Percentiles rank a stretch among this genome's conserved stretches.
phyloP scores from a whole-genome alignment of 2,888 invertebrate species.

The Metacarcinus magister region DNA sequence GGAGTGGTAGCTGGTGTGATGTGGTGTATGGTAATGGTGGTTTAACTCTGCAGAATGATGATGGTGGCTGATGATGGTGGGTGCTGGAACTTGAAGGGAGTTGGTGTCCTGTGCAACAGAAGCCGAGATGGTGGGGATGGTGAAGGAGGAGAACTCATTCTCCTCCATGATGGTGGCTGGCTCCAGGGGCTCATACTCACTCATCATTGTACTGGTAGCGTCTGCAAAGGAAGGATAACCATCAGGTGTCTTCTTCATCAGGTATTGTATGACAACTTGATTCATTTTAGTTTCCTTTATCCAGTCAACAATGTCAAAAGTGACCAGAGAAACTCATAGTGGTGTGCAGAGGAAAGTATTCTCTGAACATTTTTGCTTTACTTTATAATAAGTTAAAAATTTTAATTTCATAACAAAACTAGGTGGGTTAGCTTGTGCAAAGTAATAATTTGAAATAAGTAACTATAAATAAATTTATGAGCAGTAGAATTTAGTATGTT shows the following conservation, averaged over 20 bases:
- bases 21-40: constrained; percentile 56
- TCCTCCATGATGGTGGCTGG: constrained; percentile 74
- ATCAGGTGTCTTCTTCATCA: neutral
- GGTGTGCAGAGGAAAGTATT: neutral
- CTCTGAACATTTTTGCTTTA: neutral
- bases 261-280: neutral
- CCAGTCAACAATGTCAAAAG: neutral
- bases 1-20: neutral
- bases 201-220: constrained; percentile 72
- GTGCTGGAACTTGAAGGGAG: constrained; percentile 74
- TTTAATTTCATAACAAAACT: too few relatives aligned
- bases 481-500: neutral
- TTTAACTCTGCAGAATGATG: constrained; percentile 60
- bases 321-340: neutral
- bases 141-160: constrained; percentile 71
- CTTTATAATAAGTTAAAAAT: neutral
- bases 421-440: too few relatives aligned
- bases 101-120: constrained; percentile 70
- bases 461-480: neutral
- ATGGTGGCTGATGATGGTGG: constrained; percentile 70
- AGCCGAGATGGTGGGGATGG: constrained; percentile 81
- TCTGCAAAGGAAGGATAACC: constrained; percentile 66
- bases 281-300: neutral
- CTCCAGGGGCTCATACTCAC: constrained; percentile 76
- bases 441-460: too few relatives aligned